These are phyloP conservation scores for Aegithalos caudatus DNA, from an alignment of 2,113 vertebrate species.

Conservation along the genomic window DNA sequence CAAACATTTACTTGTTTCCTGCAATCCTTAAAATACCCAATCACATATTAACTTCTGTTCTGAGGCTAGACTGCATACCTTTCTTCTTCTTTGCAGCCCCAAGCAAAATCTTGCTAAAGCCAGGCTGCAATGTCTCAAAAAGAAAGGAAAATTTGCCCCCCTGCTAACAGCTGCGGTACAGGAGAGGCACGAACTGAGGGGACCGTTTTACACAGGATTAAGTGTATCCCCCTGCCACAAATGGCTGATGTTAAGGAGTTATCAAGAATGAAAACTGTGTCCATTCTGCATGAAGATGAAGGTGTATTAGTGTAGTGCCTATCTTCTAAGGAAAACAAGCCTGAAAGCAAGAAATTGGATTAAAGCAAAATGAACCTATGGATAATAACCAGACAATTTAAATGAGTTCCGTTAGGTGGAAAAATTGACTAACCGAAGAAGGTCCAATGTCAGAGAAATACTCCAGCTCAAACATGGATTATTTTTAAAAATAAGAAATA, in stretches of 20 bases:
- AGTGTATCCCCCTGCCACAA: not conserved
- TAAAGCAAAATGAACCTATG: not conserved
- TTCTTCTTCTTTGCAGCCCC: not conserved
- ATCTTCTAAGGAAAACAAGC: not conserved
- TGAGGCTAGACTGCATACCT: not conserved
- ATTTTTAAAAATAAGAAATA: not conserved
- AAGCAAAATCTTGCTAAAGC: not conserved
- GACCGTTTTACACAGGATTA: fast-evolving
- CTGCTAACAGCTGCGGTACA: fast-evolving
- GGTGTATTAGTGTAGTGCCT: not conserved
- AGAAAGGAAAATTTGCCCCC: not conserved
- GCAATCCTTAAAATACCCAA: not conserved
- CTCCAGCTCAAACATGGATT: not conserved
- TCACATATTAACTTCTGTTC: not conserved
- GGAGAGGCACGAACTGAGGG: not conserved
- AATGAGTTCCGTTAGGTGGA: not conserved
- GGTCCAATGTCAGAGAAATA: not conserved
- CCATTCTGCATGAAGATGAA: fast-evolving
- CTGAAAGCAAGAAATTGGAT: not conserved
- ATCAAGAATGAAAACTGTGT: not conserved
- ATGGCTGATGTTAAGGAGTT: not conserved
- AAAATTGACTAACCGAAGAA: not conserved
- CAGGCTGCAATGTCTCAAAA: not conserved
- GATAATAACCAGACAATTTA: not conserved
- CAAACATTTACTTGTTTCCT: slow-evolving; percentile 23